These are phyloP conservation scores for Anser cygnoides DNA, from an alignment of 2,113 vertebrate species.

Conservation along the genomic window DNA sequence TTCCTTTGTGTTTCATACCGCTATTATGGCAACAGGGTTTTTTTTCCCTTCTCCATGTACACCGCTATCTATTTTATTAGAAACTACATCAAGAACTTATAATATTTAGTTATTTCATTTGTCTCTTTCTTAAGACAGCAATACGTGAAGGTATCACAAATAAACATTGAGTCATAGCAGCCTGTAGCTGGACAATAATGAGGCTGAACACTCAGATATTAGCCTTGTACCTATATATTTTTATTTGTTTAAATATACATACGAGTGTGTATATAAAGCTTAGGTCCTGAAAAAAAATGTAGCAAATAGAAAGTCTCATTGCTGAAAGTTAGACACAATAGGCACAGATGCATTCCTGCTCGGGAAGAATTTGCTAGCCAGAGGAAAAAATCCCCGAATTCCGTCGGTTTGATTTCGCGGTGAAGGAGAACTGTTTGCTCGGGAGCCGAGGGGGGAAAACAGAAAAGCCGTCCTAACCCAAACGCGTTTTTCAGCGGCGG, in stretches of 20 bases:
- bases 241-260: background rate
- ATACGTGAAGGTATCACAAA: background rate
- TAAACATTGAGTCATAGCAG: background rate
- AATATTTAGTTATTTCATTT: background rate
- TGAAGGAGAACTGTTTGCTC: background rate
- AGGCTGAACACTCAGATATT: background rate
- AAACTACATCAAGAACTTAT: background rate
- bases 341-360: background rate
- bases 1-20: background rate
- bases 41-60: background rate
- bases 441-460: background rate
- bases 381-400: background rate
- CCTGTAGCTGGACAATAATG: background rate
- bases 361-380: background rate
- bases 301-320: slow-evolving; percentile 8
- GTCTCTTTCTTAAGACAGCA: too few species aligned
- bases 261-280: background rate
- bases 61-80: background rate
- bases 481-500: background rate
- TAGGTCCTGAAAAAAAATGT: background rate
- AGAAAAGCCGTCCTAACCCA: background rate
- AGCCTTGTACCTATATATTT: background rate
- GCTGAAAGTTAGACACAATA: slow-evolving; percentile 69
- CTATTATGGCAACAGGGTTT: background rate
- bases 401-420: background rate